Evolutionary conservation across 1,140 invertebrate species (phyloP).

Genomic region (Spodoptera litura): DNA sequence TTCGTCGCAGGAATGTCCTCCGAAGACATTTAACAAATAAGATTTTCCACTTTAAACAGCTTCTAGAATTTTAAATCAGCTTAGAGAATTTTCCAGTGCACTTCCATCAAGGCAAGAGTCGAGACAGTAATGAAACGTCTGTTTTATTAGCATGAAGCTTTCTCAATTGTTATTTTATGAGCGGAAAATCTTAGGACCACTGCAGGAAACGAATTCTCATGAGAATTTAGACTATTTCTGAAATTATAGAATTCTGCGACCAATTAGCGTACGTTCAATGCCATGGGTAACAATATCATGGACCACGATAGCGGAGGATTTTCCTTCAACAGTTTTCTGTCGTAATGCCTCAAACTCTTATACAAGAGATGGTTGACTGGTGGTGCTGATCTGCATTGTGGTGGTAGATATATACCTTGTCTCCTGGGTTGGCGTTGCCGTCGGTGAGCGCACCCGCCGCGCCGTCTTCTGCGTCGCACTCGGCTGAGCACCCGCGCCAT

Average conservation of each 20-base stretch:
- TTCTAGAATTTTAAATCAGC: background rate
- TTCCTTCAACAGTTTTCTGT: too few relatives aligned
- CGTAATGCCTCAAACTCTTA: too few relatives aligned
- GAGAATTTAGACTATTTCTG: too few relatives aligned
- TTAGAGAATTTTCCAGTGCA: slow-evolving; percentile 18
- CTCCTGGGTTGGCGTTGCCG: slow-evolving; percentile 83
- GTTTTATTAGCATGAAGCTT: background rate
- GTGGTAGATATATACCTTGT: slow-evolving; percentile 69
- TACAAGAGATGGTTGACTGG: too few relatives aligned
- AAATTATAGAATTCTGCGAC: too few relatives aligned
- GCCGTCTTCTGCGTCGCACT: slow-evolving; percentile 82
- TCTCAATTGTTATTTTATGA: too few relatives aligned
- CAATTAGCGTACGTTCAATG: too few relatives aligned
- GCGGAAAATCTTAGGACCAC: too few relatives aligned
- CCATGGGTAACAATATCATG: too few relatives aligned
- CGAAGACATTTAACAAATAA: slow-evolving; percentile 28
- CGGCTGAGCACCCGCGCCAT: slow-evolving; percentile 82
- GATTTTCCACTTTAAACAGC: slow-evolving; percentile 16
- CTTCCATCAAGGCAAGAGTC: background rate
- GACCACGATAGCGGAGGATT: too few relatives aligned
- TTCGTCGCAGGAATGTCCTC: slow-evolving; percentile 16
- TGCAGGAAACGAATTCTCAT: too few relatives aligned
- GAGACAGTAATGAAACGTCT: background rate
- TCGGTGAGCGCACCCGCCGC: slow-evolving; percentile 80
- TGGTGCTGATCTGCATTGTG: too few relatives aligned